These are phyloP conservation scores for Salpingus planirostris DNA, from an alignment of 2,888 invertebrate genomes.

Conservation along the genomic window DNA sequence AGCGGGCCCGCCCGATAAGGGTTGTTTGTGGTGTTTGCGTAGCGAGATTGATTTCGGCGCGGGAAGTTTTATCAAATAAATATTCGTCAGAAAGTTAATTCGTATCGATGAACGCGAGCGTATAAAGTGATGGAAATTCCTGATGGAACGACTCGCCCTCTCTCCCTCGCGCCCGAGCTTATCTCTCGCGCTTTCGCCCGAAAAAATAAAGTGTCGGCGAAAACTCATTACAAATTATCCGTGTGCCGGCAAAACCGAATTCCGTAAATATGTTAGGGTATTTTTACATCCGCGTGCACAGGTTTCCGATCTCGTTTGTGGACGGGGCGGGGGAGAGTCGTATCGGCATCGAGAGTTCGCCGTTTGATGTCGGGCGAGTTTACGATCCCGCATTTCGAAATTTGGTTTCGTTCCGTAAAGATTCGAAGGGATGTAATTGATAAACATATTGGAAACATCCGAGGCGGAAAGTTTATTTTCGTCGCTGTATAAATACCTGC, in stretches of 20 bases:
- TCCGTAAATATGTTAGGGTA: constrained; percentile 17
- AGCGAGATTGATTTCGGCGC: too few relatives aligned
- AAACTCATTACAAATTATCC: constrained; percentile 8
- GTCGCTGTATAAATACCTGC: constrained; percentile 19
- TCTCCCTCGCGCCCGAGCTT: too few relatives aligned
- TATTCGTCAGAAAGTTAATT: too few relatives aligned
- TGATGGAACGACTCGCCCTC: too few relatives aligned
- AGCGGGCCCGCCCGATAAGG: too few relatives aligned
- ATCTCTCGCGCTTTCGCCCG: too few relatives aligned
- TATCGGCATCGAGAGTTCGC: constrained; percentile 3
- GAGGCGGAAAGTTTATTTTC: constrained; percentile 17
- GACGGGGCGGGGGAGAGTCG: too few relatives aligned
- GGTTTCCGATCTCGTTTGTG: constrained; percentile 20
- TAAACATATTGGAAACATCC: constrained; percentile 25
- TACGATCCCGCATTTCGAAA: constrained; percentile 11
- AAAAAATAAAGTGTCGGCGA: constrained; percentile 2
- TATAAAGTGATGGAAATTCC: too few relatives aligned
- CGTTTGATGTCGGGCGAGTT: constrained; percentile 12
- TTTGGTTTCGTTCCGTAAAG: constrained; percentile 12
- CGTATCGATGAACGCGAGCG: too few relatives aligned
- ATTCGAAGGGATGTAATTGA: constrained; percentile 24
- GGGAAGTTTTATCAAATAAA: too few relatives aligned
- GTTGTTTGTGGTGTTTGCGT: too few relatives aligned
- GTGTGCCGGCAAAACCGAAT: constrained; percentile 4
- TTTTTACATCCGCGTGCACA: constrained; percentile 21